Conservation (phyloP, 1,140 invertebrate genomes). For the Dendroctonus ponderosae region DNA sequence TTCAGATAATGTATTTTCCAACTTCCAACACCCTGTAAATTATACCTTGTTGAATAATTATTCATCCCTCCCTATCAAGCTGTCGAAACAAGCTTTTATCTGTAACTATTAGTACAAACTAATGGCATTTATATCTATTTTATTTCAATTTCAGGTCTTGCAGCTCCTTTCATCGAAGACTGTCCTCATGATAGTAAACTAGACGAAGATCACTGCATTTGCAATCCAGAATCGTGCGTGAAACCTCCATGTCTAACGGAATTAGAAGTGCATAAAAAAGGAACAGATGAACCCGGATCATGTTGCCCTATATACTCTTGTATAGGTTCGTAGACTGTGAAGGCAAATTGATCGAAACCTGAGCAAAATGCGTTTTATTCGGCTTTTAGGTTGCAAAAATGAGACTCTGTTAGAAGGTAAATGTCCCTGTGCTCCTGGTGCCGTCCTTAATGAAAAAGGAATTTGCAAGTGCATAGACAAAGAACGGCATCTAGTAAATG, state of each 20-base stretch:
- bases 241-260: conserved; percentile 41
- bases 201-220: conserved; percentile 40
- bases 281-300: conserved; percentile 36
- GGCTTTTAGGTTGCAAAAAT: conserved; percentile 36
- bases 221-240: conserved; percentile 36
- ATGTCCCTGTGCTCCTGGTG: conserved; percentile 44
- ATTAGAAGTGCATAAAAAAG: conserved; percentile 32
- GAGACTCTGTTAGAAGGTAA: conserved; percentile 39
- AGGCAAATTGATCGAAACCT: no score
- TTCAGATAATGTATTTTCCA: not conserved
- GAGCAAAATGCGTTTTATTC: not conserved
- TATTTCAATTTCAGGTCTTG: conserved; percentile 32
- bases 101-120: not conserved
- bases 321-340: conserved; percentile 9
- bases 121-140: not conserved
- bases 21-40: not conserved
- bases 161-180: conserved; percentile 38
- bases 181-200: conserved; percentile 44
- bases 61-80: not conserved
- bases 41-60: not conserved
- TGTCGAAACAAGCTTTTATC: not conserved
- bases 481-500: conserved; percentile 36
- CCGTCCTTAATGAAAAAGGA: conserved; percentile 36
- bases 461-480: conserved; percentile 43
- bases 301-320: conserved; percentile 46